Conservation (phyloP, 2,888 invertebrate species). For the Trissolcus brochymenae region DNA sequence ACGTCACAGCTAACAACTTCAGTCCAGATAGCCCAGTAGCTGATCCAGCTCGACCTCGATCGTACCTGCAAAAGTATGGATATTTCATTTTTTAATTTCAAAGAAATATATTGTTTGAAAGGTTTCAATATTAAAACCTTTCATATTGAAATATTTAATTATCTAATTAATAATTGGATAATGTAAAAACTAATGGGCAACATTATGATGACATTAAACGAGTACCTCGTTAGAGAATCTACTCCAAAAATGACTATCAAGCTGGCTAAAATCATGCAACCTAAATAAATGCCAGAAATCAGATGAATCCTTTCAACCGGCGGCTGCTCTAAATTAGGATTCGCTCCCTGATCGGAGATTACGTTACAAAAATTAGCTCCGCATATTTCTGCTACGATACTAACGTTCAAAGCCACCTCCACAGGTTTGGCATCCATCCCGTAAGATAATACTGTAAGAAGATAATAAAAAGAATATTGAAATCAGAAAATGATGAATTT, state of each 20-base stretch:
- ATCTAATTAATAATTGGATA: too few species aligned
- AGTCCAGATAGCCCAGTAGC: constrained; percentile 82
- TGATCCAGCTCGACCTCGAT: constrained; percentile 79
- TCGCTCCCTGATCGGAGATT: constrained; percentile 78
- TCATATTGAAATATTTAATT: too few species aligned
- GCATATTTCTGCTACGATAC: constrained; percentile 79
- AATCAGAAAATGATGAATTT: too few species aligned
- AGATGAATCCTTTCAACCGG: constrained; percentile 85
- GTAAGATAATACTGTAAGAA: constrained; percentile 70
- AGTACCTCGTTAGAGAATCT: constrained; percentile 86
- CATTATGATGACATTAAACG: background rate
- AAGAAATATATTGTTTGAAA: background rate
- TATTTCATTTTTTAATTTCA: background rate
- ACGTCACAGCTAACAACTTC: constrained; percentile 85
- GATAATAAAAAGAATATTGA: background rate
- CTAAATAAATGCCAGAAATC: constrained; percentile 88
- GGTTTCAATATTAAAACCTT: background rate
- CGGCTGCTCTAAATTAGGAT: constrained; percentile 85
- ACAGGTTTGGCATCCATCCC: constrained; percentile 62
- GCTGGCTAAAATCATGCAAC: constrained; percentile 86
- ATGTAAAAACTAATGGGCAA: background rate
- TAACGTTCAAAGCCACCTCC: constrained; percentile 74
- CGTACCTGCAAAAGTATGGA: constrained; percentile 77
- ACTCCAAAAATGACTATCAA: constrained; percentile 86
- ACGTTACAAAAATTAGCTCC: constrained; percentile 85